phyloP scores from a whole-genome alignment of 2,797 vertebrate species.

The Rhynchotus rufescens region DNA sequence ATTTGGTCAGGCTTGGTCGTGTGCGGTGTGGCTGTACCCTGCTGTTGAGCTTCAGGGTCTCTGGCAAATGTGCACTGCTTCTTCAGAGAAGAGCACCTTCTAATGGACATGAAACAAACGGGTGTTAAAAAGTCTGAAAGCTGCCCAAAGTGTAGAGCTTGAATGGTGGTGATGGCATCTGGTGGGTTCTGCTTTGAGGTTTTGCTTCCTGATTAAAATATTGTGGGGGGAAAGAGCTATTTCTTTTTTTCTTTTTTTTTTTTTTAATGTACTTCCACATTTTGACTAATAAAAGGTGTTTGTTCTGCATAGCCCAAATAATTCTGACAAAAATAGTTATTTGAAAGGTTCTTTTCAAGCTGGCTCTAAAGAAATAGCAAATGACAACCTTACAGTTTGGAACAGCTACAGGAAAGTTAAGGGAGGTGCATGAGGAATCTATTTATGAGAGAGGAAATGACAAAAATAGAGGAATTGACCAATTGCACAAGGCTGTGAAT shows the following conservation, averaged over 20 bases:
- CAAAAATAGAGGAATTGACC: slow-evolving; percentile 59
- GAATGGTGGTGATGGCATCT: not conserved
- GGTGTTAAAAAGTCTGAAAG: not conserved
- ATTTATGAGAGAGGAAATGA: slow-evolving; percentile 60
- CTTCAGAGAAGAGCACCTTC: not conserved
- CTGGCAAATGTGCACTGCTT: not conserved
- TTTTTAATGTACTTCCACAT: not conserved
- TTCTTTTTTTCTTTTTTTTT: not conserved
- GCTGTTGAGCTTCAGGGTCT: not conserved
- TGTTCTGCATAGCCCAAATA: not conserved
- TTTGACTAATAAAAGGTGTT: slow-evolving; percentile 9
- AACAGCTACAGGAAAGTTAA: slow-evolving; percentile 44
- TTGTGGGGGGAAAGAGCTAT: not conserved
- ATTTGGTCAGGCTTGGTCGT: not conserved
- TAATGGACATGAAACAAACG: not conserved
- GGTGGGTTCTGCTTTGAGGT: not conserved
- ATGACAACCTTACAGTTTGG: not conserved
- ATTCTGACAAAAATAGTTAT: slow-evolving; percentile 15
- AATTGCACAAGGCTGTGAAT: slow-evolving; percentile 11
- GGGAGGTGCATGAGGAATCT: slow-evolving; percentile 6
- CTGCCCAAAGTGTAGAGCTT: not conserved
- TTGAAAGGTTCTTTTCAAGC: not conserved
- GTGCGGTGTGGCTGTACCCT: not conserved
- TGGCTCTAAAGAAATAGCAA: not conserved
- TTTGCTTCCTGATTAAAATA: not conserved